These are phyloP conservation scores for Caenorhabditis latens DNA, from an alignment of 1,140 invertebrate genomes.

Conservation along the genomic window DNA sequence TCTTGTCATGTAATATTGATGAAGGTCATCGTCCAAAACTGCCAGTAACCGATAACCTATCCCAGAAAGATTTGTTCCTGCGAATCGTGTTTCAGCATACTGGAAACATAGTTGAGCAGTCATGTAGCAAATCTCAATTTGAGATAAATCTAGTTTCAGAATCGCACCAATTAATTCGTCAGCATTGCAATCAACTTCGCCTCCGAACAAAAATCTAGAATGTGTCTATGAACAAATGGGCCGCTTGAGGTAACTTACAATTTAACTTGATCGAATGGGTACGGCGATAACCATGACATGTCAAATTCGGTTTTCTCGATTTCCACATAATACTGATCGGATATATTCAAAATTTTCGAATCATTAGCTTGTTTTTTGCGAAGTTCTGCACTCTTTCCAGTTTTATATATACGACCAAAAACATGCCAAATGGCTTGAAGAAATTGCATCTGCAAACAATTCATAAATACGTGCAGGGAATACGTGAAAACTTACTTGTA, in stretches of 20 bases:
- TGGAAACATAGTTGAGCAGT: slow-evolving; percentile 49
- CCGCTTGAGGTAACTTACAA: not conserved
- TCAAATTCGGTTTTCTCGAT: not conserved
- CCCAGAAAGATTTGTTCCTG: not conserved
- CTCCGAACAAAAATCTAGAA: not conserved
- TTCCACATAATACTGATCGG: slow-evolving; percentile 12
- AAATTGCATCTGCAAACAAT: slow-evolving; percentile 16
- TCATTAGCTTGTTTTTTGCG: not conserved
- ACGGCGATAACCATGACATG: not conserved
- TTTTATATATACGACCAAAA: not conserved
- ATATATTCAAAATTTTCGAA: not conserved
- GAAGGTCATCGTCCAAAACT: slow-evolving; percentile 11
- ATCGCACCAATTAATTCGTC: not conserved
- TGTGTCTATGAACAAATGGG: not conserved
- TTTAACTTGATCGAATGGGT: not conserved
- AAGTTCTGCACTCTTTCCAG: not conserved
- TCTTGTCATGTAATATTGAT: slow-evolving; percentile 26
- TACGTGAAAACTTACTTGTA: not conserved
- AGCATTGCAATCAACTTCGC: not conserved
- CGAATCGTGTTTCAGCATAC: not conserved
- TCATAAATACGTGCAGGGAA: not conserved
- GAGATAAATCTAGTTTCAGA: not conserved
- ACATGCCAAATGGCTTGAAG: not conserved
- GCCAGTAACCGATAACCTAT: not conserved
- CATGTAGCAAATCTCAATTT: slow-evolving; percentile 36